Conservation (phyloP, 2,113 vertebrate genomes). For the Sylvilagus bachmani region DNA sequence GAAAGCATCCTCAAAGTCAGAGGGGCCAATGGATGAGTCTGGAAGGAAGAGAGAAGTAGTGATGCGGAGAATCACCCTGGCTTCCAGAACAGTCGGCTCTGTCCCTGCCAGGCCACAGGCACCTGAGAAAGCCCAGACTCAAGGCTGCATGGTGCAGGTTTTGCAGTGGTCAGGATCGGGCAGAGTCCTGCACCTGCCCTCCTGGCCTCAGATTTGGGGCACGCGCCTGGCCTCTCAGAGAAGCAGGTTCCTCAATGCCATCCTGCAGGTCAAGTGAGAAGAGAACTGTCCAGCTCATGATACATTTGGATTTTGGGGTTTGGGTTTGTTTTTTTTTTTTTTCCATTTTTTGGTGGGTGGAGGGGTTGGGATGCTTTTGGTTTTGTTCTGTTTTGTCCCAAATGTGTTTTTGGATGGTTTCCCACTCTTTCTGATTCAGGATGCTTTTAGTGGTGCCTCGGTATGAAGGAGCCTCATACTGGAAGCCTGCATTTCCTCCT, state of each 20-base stretch:
- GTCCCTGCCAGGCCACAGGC: accelerated
- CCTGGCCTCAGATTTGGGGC: background rate
- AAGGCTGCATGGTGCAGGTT: accelerated
- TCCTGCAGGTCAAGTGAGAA: background rate
- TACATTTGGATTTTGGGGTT: background rate
- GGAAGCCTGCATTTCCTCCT: background rate
- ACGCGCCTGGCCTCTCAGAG: background rate
- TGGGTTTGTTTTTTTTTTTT: background rate
- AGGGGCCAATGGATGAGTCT: background rate
- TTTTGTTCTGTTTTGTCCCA: background rate
- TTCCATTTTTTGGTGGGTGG: no score
- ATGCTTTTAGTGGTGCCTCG: background rate
- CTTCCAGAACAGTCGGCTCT: background rate
- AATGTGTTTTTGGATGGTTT: background rate
- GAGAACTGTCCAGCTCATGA: background rate
- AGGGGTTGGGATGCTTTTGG: no score
- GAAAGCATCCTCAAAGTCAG: background rate
- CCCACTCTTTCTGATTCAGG: background rate
- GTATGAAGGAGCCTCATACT: background rate
- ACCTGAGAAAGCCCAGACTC: background rate
- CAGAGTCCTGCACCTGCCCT: background rate
- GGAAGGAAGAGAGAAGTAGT: background rate
- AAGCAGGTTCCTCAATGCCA: background rate
- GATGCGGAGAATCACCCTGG: background rate
- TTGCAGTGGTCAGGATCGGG: accelerated